Conservation (phyloP, 2,113 vertebrate species). For the Brienomyrus brachyistius region DNA sequence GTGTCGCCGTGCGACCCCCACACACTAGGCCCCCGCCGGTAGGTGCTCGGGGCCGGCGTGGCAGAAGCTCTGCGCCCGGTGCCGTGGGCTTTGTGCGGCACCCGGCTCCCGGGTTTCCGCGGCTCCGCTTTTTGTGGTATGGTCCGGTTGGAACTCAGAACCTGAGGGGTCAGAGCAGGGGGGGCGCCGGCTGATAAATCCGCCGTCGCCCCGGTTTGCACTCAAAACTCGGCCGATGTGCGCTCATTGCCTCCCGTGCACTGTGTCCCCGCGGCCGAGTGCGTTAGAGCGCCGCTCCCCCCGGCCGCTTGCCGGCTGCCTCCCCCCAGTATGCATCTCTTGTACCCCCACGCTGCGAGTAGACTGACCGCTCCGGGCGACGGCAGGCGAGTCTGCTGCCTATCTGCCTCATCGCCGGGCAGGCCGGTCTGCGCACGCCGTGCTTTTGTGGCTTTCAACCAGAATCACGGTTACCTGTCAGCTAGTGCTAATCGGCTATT, state of each 20-base stretch:
- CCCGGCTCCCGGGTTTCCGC: slow-evolving; percentile 54
- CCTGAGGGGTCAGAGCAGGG: slow-evolving; percentile 63
- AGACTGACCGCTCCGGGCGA: slow-evolving; percentile 41
- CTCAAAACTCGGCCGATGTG: neutral
- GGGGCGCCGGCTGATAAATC: slow-evolving; percentile 33
- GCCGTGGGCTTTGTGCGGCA: slow-evolving; percentile 37
- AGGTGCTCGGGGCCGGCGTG: slow-evolving; percentile 17
- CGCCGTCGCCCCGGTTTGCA: neutral
- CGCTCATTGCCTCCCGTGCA: neutral
- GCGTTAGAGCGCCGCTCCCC: slow-evolving; percentile 33
- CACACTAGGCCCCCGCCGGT: slow-evolving; percentile 17
- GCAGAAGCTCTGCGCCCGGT: slow-evolving; percentile 28
- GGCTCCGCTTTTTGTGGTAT: slow-evolving; percentile 66
- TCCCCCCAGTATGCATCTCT: slow-evolving; percentile 27
- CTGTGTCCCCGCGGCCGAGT: slow-evolving; percentile 3
- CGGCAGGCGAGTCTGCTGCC: slow-evolving; percentile 24
- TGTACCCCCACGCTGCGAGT: slow-evolving; percentile 51
- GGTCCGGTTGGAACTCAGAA: slow-evolving; percentile 69
- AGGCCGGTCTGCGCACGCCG: neutral
- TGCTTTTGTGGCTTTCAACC: neutral
- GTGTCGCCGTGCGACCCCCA: neutral
- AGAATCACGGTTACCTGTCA: neutral
- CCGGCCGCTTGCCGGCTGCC: slow-evolving; percentile 27
- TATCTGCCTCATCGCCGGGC: neutral
- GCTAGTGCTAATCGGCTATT: neutral